Conservation (phyloP, 2,113 vertebrate genomes). For the Holacanthus passer region DNA sequence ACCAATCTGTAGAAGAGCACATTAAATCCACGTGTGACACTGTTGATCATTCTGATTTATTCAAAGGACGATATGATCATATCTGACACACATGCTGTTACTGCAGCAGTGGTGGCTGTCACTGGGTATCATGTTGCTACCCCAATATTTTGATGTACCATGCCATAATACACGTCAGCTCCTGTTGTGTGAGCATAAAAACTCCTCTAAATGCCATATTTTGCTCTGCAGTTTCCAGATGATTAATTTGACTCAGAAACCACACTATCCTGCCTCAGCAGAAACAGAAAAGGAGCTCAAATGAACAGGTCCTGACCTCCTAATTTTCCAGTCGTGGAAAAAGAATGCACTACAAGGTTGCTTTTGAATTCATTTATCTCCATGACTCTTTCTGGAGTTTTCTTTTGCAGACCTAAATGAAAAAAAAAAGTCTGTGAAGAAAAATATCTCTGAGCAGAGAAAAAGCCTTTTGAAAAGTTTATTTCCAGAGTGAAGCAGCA, state of each 20-base stretch:
- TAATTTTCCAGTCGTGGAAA: conserved; percentile 54
- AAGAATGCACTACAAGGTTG: conserved; percentile 48
- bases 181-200: conserved; percentile 52
- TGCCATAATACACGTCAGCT: conserved; percentile 14
- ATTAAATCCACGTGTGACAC: neutral
- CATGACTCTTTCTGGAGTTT: conserved; percentile 27
- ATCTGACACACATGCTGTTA: conserved; percentile 12
- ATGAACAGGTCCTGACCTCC: conserved; percentile 65
- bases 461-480: conserved; percentile 43
- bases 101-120: neutral
- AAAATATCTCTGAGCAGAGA: conserved; percentile 4
- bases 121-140: conserved; percentile 20
- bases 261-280: conserved; percentile 63
- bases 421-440: conserved; percentile 13
- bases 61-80: conserved; percentile 7
- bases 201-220: conserved; percentile 34
- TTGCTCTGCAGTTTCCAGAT: conserved; percentile 46
- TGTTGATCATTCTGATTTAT: conserved; percentile 20
- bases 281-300: conserved; percentile 56
- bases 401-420: conserved; percentile 15
- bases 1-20: too few species aligned
- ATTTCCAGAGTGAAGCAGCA: conserved; percentile 7
- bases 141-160: conserved; percentile 27
- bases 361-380: conserved; percentile 64
- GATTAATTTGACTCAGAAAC: conserved; percentile 69